Evolutionary conservation across 2,888 invertebrate species (phyloP).

Genomic region (Hypomecis punctinalis): DNA sequence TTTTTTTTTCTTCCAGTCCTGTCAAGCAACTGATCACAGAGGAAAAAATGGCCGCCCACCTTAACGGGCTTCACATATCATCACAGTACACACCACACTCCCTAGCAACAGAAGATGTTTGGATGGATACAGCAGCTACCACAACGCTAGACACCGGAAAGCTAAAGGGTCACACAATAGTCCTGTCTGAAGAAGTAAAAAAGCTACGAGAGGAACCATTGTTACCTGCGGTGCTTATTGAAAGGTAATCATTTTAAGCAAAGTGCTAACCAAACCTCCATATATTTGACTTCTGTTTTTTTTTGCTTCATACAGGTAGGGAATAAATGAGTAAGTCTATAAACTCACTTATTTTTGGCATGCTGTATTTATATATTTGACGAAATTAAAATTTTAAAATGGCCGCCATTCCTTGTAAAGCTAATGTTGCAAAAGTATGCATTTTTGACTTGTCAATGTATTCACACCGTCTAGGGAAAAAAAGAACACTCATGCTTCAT

Average conservation of each 20-base stretch:
- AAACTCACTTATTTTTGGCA: no score
- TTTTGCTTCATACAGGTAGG: no score
- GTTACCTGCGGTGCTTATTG: conserved; percentile 87
- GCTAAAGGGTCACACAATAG: conserved; percentile 82
- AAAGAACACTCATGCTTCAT: no score
- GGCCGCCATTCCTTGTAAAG: no score
- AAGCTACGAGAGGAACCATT: conserved; percentile 87
- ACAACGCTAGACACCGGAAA: conserved; percentile 53
- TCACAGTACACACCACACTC: conserved; percentile 73
- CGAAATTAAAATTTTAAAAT: no score
- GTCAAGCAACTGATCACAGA: conserved; percentile 92
- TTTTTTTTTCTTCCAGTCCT: conserved; percentile 68
- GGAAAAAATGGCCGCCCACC: conserved; percentile 93
- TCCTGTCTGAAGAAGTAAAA: conserved; percentile 89
- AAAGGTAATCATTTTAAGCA: conserved; percentile 62
- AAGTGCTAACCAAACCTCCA: no score
- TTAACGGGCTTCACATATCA: conserved; percentile 90
- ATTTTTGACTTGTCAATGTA: no score
- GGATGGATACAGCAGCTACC: conserved; percentile 53
- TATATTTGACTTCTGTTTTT: no score
- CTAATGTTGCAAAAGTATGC: no score
- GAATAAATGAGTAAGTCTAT: no score
- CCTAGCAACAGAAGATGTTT: conserved; percentile 60
- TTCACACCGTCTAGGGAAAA: no score
- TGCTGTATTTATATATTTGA: no score